Evolutionary conservation across 1,140 invertebrate genomes (phyloP).

Genomic region (Meloidogyne hapla): DNA sequence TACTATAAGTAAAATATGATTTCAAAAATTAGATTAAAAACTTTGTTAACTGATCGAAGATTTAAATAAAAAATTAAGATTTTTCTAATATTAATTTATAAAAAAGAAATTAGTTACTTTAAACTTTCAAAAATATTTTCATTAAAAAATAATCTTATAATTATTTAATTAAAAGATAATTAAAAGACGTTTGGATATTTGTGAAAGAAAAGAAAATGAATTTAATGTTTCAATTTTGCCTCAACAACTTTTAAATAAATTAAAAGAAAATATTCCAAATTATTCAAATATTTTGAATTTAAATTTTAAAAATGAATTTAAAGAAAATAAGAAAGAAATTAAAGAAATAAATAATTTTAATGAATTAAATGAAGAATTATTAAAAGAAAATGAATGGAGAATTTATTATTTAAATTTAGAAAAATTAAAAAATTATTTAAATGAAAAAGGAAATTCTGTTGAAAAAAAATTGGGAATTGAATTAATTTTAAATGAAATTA

Average conservation of each 20-base stretch:
- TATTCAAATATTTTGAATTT: not conserved
- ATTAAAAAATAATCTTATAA: too few species aligned
- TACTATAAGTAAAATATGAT: too few species aligned
- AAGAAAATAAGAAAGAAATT: not conserved
- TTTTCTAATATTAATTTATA: too few species aligned
- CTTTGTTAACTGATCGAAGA: too few species aligned
- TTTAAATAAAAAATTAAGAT: too few species aligned
- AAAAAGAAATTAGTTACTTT: too few species aligned
- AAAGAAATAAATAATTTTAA: not conserved
- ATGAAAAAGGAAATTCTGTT: not conserved
- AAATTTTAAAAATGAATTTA: not conserved
- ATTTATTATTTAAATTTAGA: conserved; percentile 1
- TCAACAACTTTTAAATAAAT: not conserved
- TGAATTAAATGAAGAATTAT: not conserved
- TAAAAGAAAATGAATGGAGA: not conserved
- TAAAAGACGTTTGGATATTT: not conserved
- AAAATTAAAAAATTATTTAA: not conserved
- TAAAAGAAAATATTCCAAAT: not conserved
- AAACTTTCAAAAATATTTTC: too few species aligned
- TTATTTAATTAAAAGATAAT: not conserved
- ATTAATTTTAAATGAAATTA: too few species aligned
- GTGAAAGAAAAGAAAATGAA: not conserved
- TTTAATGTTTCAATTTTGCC: not conserved
- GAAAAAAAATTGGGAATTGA: too few species aligned
- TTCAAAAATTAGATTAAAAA: too few species aligned